Evolutionary conservation across 2,888 invertebrate genomes (phyloP).

Genomic region (Brassicogethes aeneus): DNA sequence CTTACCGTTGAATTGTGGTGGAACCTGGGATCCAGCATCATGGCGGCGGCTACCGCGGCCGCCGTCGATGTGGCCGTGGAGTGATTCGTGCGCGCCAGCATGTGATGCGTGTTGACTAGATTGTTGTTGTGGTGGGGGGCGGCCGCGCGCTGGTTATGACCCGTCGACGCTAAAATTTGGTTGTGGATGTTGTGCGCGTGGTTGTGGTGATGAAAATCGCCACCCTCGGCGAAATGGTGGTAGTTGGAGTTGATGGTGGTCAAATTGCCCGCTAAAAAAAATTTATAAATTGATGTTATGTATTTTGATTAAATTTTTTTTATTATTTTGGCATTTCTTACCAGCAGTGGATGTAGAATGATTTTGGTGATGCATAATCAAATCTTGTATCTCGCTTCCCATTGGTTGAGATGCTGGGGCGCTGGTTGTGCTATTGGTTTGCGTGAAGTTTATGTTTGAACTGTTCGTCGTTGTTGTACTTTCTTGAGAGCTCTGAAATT

Average conservation of each 20-base stretch:
- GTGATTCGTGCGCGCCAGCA: slow-evolving; percentile 35
- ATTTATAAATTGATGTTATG: not conserved
- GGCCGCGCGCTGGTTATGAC: slow-evolving; percentile 29
- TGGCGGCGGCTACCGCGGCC: slow-evolving; percentile 42
- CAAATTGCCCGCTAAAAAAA: slow-evolving; percentile 24
- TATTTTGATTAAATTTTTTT: not conserved
- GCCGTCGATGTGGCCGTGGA: slow-evolving; percentile 39
- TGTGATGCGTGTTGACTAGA: slow-evolving; percentile 36
- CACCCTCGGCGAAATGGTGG: slow-evolving; percentile 38
- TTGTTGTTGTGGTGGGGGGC: slow-evolving; percentile 33
- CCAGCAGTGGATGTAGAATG: slow-evolving; percentile 31
- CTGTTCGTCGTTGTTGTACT: slow-evolving; percentile 28
- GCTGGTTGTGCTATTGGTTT: slow-evolving; percentile 29
- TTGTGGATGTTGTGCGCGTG: slow-evolving; percentile 39
- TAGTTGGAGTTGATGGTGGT: slow-evolving; percentile 34
- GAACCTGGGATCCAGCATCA: slow-evolving; percentile 44
- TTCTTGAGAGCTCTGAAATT: slow-evolving; percentile 28
- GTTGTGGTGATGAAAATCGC: slow-evolving; percentile 36
- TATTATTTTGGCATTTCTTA: slow-evolving; percentile 7
- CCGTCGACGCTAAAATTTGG: slow-evolving; percentile 33
- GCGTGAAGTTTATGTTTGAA: slow-evolving; percentile 33
- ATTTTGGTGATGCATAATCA: slow-evolving; percentile 41
- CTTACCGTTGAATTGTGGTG: slow-evolving; percentile 41
- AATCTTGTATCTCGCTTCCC: slow-evolving; percentile 38
- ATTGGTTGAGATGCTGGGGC: slow-evolving; percentile 31